phyloP scores from a whole-genome alignment of 2,797 vertebrate genomes.

The Ispidina picta region DNA sequence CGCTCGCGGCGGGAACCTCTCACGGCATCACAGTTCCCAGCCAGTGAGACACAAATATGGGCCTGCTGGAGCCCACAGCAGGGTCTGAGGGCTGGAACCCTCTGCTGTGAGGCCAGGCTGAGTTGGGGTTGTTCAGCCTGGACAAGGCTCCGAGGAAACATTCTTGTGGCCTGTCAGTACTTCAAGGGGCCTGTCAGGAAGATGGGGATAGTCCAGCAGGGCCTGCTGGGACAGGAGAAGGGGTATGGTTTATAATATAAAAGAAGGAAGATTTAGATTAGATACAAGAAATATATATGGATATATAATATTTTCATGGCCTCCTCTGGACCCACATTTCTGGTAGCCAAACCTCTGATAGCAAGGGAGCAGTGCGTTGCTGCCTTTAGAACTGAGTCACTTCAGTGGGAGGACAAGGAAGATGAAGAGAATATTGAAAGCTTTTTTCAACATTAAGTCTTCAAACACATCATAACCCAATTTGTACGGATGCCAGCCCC shows the following conservation, averaged over 20 bases:
- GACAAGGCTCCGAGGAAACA: not conserved
- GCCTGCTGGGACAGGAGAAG: not conserved
- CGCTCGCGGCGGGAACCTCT: no score
- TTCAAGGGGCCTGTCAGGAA: not conserved
- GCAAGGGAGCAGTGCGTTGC: not conserved
- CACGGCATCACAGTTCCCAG: not conserved
- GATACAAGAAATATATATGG: not conserved
- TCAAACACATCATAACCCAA: slow-evolving; percentile 1
- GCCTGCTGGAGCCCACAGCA: not conserved
- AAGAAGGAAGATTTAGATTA: not conserved
- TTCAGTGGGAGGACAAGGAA: slow-evolving; percentile 8
- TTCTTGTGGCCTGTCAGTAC: not conserved
- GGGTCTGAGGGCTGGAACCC: not conserved
- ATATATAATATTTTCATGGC: not conserved
- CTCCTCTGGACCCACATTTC: not conserved
- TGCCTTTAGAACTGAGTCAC: not conserved
- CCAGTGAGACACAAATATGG: not conserved
- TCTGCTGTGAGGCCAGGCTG: not conserved
- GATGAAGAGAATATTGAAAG: slow-evolving; percentile 1
- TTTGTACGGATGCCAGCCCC: not conserved
- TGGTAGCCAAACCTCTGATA: not conserved
- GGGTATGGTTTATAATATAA: not conserved
- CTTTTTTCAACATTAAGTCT: slow-evolving; percentile 16
- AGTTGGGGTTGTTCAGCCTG: not conserved
- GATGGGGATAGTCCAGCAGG: not conserved